Conservation (phyloP, 2,113 vertebrate genomes). For the Dicentrarchus labrax region DNA sequence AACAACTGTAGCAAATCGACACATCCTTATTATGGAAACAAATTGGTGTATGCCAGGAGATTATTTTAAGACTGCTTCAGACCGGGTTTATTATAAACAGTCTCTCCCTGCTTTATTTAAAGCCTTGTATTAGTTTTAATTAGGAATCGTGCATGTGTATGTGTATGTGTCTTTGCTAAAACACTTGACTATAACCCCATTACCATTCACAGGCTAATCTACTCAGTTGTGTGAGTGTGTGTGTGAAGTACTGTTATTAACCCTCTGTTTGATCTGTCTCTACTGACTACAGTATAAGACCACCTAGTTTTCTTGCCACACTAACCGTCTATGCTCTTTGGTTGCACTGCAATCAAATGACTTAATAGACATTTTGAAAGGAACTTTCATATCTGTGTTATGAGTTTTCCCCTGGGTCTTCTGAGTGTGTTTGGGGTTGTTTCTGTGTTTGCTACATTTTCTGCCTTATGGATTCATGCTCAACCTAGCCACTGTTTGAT, state of each 20-base stretch:
- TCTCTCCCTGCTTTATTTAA: constrained; percentile 34
- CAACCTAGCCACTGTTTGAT: background rate
- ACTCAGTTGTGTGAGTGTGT: constrained; percentile 62
- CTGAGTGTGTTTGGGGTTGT: background rate
- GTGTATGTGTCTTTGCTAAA: constrained; percentile 68
- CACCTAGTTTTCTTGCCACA: constrained; percentile 60
- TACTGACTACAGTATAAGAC: constrained; percentile 87
- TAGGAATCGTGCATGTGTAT: constrained; percentile 45
- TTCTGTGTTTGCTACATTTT: background rate
- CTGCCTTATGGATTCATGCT: background rate
- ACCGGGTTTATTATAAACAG: constrained; percentile 72
- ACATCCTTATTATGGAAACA: constrained; percentile 50
- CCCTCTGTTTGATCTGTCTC: constrained; percentile 89
- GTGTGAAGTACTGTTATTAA: constrained; percentile 86
- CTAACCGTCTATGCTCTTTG: constrained; percentile 25
- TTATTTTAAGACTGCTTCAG: constrained; percentile 85
- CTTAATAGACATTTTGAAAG: background rate
- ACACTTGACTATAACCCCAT: constrained; percentile 67
- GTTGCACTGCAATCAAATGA: constrained; percentile 26
- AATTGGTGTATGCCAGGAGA: constrained; percentile 81
- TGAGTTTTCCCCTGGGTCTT: background rate
- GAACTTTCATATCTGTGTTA: background rate
- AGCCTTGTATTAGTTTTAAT: constrained; percentile 58
- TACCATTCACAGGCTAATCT: constrained; percentile 62
- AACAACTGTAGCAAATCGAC: constrained; percentile 42